Evolutionary conservation across 2,113 vertebrate species (phyloP).

Genomic region (Cercocebus atys): DNA sequence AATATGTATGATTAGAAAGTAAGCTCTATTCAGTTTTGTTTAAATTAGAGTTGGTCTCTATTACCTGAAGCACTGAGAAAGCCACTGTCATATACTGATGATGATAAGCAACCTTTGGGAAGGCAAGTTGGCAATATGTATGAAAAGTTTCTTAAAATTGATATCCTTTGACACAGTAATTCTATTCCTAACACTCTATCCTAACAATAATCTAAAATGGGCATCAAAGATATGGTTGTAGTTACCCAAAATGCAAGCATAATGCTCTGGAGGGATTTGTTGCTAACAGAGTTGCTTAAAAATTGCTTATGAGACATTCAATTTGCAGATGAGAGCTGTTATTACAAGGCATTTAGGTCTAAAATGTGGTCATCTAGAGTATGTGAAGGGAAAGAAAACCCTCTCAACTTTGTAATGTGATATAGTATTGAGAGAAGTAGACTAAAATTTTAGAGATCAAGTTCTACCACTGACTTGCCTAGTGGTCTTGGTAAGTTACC

Average conservation of each 20-base stretch:
- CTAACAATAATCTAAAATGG: slow-evolving; percentile 14
- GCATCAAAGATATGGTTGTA: neutral
- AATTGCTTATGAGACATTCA: neutral
- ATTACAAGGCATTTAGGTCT: neutral
- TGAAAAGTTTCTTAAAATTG: neutral
- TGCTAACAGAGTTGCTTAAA: neutral
- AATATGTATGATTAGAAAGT: neutral
- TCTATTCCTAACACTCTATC: neutral
- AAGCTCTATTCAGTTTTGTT: neutral
- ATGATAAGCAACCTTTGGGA: neutral
- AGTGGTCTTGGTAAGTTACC: neutral
- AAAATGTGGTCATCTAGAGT: neutral
- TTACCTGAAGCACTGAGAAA: neutral
- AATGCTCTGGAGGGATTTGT: neutral
- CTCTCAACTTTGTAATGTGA: neutral
- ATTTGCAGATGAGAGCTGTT: neutral
- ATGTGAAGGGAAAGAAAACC: neutral
- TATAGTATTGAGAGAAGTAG: neutral
- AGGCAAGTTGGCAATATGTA: neutral
- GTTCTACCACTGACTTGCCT: neutral
- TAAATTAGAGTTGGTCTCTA: neutral
- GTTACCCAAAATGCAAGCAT: neutral
- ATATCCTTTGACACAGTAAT: neutral
- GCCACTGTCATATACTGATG: neutral
- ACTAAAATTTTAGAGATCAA: neutral